These are phyloP conservation scores for Calcarius lapponicus DNA, from an alignment of 2,797 vertebrate genomes.

Conservation along the genomic window DNA sequence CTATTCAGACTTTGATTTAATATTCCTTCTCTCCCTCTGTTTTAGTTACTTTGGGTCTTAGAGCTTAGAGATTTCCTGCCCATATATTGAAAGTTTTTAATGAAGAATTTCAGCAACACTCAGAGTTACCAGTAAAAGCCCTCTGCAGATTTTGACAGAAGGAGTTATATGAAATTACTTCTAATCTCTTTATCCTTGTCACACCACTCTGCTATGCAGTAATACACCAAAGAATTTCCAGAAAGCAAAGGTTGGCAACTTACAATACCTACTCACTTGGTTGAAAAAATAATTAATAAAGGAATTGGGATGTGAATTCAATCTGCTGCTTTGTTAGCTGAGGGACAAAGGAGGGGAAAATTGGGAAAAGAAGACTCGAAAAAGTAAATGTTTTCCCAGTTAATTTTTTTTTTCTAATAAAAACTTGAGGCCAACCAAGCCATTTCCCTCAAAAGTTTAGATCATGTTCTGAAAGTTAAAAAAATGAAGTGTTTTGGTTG, in stretches of 20 bases:
- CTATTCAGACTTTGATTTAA: neutral
- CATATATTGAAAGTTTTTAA: neutral
- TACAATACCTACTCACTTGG: slow-evolving; percentile 22
- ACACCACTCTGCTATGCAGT: slow-evolving; percentile 80
- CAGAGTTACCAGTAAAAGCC: slow-evolving; percentile 1
- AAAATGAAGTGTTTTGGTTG: neutral
- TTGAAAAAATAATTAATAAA: slow-evolving; percentile 15
- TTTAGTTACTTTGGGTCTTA: slow-evolving; percentile 10
- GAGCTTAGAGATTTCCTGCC: neutral
- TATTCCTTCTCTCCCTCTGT: neutral
- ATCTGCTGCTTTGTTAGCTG: neutral
- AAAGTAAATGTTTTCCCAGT: neutral
- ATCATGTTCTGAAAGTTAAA: neutral
- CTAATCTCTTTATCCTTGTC: slow-evolving; percentile 88
- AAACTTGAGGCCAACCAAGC: neutral
- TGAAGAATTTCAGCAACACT: slow-evolving; percentile 44
- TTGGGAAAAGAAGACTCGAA: neutral
- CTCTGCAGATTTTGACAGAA: slow-evolving; percentile 58
- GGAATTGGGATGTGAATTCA: neutral
- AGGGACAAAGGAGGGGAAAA: neutral
- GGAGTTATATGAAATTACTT: slow-evolving; percentile 77
- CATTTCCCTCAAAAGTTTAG: neutral
- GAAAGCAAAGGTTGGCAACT: slow-evolving; percentile 62
- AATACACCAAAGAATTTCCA: slow-evolving; percentile 86
- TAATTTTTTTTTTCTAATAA: neutral